Evolutionary conservation across 2,797 vertebrate genomes (phyloP).

Genomic region (Sebastes elongatus): DNA sequence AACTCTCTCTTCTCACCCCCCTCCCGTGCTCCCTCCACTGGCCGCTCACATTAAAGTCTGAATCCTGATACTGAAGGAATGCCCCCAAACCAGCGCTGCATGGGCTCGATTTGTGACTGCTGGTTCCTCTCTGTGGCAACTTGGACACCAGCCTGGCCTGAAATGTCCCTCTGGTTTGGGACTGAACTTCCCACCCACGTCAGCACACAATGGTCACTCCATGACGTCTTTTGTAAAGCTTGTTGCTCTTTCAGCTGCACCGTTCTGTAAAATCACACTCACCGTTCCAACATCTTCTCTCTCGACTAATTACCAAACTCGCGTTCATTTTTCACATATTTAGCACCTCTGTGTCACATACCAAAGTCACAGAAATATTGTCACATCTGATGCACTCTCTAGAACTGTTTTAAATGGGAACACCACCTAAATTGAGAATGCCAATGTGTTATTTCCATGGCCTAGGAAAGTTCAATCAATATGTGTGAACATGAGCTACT

Average conservation of each 20-base stretch:
- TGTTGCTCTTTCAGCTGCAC: not conserved
- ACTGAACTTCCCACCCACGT: conserved; percentile 6
- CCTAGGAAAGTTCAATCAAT: not conserved
- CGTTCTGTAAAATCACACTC: not conserved
- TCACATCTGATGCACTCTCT: not conserved
- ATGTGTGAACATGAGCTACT: not conserved
- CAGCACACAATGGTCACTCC: conserved; percentile 9
- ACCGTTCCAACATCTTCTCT: not conserved
- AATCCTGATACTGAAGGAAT: not conserved
- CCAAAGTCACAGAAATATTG: not conserved
- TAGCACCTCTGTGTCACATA: not conserved
- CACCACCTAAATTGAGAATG: not conserved
- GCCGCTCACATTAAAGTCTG: conserved; percentile 9
- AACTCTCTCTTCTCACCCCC: conserved; percentile 14
- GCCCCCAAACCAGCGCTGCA: not conserved
- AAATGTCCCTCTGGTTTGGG: conserved; percentile 23
- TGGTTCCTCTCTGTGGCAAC: not conserved
- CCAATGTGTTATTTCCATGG: not conserved
- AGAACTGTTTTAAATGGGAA: not conserved
- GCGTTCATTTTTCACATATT: not conserved
- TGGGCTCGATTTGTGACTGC: not conserved
- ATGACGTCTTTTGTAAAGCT: not conserved
- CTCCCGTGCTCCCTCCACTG: conserved; percentile 20
- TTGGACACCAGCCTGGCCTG: conserved; percentile 20
- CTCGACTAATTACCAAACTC: not conserved